A percentile compares a stretch with the other conserved stretches of the same genome.
These are phyloP conservation scores for Galemys pyrenaicus DNA, from an alignment of 2,113 vertebrate species.

Conservation along the genomic window DNA sequence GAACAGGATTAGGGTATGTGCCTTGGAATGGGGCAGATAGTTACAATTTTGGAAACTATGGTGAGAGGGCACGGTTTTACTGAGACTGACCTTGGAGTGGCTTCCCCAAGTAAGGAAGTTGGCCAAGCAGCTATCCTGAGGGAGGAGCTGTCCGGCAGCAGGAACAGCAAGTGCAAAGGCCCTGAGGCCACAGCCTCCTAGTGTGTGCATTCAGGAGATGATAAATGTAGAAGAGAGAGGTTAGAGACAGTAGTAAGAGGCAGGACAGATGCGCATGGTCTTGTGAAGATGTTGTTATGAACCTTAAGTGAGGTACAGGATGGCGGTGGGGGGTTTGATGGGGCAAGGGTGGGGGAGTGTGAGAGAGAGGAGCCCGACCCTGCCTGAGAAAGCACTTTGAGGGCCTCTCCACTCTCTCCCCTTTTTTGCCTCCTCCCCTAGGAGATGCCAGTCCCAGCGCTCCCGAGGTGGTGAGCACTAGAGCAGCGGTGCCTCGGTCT, in stretches of 20 bases:
- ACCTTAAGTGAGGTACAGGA: neutral
- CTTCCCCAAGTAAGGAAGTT: neutral
- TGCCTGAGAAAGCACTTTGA: neutral
- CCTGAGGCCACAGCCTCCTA: neutral
- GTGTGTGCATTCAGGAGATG: neutral
- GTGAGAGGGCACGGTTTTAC: too few relatives aligned
- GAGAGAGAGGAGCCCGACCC: neutral
- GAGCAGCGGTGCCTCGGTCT: constrained; percentile 87
- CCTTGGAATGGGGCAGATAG: neutral
- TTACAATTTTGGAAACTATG: neutral
- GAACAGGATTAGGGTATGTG: neutral
- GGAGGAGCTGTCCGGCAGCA: neutral
- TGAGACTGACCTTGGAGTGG: neutral
- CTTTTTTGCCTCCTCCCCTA: constrained; percentile 24
- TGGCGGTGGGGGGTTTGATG: neutral
- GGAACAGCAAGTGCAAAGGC: neutral
- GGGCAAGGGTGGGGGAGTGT: neutral
- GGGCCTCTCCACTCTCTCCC: neutral
- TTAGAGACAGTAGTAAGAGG: neutral
- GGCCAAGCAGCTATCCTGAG: neutral
- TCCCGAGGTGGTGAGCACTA: constrained; percentile 71
- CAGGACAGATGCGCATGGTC: neutral
- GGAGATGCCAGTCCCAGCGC: constrained; percentile 81
- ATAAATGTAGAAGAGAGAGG: neutral
- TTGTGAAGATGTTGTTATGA: neutral